Conservation (phyloP, 2,888 invertebrate species). For the Mechanitis messenoides region DNA sequence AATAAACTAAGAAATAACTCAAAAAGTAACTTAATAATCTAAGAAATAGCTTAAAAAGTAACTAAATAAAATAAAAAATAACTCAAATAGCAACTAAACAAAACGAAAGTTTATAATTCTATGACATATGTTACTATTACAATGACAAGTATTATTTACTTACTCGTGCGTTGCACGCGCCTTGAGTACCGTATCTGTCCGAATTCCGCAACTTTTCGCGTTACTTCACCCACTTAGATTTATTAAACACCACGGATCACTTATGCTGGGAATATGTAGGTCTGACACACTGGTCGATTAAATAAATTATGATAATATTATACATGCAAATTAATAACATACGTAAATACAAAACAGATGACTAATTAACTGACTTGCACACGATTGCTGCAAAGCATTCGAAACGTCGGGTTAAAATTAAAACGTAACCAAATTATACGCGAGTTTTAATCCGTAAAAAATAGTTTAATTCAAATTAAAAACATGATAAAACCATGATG, state of each 20-base stretch:
- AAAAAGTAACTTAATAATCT: too few relatives aligned
- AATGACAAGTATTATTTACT: conserved; percentile 22
- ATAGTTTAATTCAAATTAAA: too few relatives aligned
- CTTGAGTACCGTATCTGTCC: conserved; percentile 56
- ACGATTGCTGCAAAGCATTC: too few relatives aligned
- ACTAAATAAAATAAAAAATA: too few relatives aligned
- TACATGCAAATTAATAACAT: conserved; percentile 19
- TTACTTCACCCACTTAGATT: conserved; percentile 60
- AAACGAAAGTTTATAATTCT: not conserved
- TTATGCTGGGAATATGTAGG: conserved; percentile 17
- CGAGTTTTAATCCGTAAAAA: too few relatives aligned
- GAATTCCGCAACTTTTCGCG: conserved; percentile 60
- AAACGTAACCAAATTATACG: too few relatives aligned
- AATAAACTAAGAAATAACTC: too few relatives aligned
- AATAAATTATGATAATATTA: not conserved
- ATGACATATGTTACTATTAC: not conserved
- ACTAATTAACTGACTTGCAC: too few relatives aligned
- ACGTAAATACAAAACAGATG: not conserved
- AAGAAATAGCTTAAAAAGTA: too few relatives aligned
- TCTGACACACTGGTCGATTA: conserved; percentile 19
- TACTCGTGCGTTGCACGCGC: conserved; percentile 34
- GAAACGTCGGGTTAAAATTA: too few relatives aligned
- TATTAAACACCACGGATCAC: conserved; percentile 23
- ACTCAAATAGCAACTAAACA: too few relatives aligned
- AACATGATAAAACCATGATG: too few relatives aligned